Base-by-base conservation (phyloP, 2,113 vertebrate genomes). In the Hippocampus abdominalis region DNA sequence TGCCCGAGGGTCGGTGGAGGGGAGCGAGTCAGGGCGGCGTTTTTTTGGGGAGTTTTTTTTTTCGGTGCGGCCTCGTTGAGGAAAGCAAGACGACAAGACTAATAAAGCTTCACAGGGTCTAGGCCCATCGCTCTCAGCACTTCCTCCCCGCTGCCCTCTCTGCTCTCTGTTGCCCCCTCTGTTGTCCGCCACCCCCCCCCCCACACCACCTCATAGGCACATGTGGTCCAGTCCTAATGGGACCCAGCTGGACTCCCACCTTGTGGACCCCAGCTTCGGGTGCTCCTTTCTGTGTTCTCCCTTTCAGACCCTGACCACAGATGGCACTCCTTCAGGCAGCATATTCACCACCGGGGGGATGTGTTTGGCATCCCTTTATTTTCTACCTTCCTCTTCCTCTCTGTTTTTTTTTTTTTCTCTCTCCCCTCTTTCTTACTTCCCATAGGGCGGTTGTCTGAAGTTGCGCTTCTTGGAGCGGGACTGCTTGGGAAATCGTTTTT, bases 161-260 rank as follows among this genome's bases (percentile, higher is more conserved):
- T 83, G 84, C 82, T 84, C 84, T 89, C 93, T 92, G 92, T 93
- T 94, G 93, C 94, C 94, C 94, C 94, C 93, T 76, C 40, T 16
- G 83, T 76, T 16, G 83, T 76, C 78, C 94, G 90, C 70, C 51
- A 66, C 77, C 60, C 69, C 68, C 60, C 69, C 68, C 46, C 13
- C 15, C 44, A 40, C 40, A 42, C 76, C 74, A 93, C 73, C 93
- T 91, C 88, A 89, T 91, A 70, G 92, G 91, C 94, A 93, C 95
- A 95, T 95, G 95, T 94, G 95, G 94, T 94, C 94, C 91, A 85
- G 70, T 88, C 91, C 91, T 98, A 98, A 98, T 98, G 91, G 93
- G 94, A 94, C 94, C 93, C 96, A 99, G 96, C 96, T 99, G 97
- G 96, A 94, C 95, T 96, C 93, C 95, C 92, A 91, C 93, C 87